A percentile compares a stretch with the other conserved stretches of the same genome.
Conservation (phyloP, 2,888 invertebrate genomes). For the Sisyra terminalis region DNA sequence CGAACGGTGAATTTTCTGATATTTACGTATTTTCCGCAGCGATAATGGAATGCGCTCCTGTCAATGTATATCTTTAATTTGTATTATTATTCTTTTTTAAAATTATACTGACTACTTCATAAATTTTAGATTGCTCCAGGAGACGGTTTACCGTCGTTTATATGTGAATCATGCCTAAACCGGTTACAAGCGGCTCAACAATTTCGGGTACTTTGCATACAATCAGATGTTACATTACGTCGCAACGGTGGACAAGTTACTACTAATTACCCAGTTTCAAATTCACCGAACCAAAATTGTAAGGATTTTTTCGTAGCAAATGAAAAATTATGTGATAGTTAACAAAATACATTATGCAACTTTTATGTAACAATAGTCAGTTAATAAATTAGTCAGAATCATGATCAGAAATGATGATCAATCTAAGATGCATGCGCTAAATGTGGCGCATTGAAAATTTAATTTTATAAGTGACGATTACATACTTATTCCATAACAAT, state of each 20-base stretch:
- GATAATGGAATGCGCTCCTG: slow-evolving; percentile 8
- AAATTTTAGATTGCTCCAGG: slow-evolving; percentile 4
- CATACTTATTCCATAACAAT: too few species aligned
- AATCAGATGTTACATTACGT: slow-evolving; percentile 6
- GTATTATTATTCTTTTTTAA: neutral
- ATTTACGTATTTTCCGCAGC: slow-evolving; percentile 6
- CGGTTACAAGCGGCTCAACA: slow-evolving; percentile 8
- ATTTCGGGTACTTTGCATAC: slow-evolving; percentile 7
- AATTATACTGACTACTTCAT: neutral
- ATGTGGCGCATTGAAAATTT: too few species aligned
- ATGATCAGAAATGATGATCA: too few species aligned
- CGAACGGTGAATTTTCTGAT: slow-evolving; percentile 7
- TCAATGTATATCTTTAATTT: slow-evolving; percentile 1
- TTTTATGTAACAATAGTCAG: too few species aligned
- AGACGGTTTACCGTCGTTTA: slow-evolving; percentile 3
- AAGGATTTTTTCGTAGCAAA: too few species aligned
- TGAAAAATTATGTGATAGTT: too few species aligned
- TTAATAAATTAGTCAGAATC: too few species aligned
- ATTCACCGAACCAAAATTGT: neutral
- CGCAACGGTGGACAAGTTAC: slow-evolving; percentile 5
- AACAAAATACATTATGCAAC: too few species aligned
- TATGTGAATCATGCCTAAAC: slow-evolving; percentile 6
- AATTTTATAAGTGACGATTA: too few species aligned
- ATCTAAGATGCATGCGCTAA: too few species aligned
- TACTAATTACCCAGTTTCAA: neutral